Conservation (phyloP, 2,797 vertebrate genomes). For the Paguma larvata region DNA sequence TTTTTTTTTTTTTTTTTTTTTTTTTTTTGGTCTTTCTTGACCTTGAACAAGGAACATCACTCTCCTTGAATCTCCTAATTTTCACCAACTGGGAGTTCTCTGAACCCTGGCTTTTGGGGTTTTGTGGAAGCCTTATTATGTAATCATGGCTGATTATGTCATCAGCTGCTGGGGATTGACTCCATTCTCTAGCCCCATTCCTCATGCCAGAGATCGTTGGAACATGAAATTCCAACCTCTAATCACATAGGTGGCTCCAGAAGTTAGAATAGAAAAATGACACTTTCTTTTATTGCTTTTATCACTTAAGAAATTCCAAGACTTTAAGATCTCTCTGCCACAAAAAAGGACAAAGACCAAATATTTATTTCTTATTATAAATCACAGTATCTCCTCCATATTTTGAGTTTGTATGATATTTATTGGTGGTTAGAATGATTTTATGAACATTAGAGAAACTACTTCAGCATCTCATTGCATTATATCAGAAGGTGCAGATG, state of each 20-base stretch:
- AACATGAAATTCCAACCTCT: background rate
- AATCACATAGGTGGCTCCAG: background rate
- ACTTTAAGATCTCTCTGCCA: background rate
- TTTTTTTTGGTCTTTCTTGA: background rate
- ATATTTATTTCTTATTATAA: background rate
- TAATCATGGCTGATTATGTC: background rate
- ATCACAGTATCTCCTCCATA: background rate
- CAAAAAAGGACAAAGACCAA: background rate
- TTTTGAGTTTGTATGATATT: background rate
- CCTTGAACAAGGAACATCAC: too few species aligned
- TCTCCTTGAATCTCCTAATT: background rate
- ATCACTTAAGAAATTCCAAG: background rate
- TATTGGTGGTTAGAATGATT: background rate
- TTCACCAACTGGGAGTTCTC: background rate
- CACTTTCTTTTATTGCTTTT: background rate
- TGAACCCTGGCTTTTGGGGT: rapidly evolving
- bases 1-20: background rate
- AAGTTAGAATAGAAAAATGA: background rate
- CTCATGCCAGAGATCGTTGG: background rate
- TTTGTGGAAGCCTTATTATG: background rate
- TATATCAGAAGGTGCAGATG: background rate
- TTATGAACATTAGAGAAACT: background rate
- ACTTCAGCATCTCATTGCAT: background rate
- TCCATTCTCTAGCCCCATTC: background rate
- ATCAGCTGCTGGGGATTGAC: background rate